These are phyloP conservation scores for Berghia stephanieae DNA, from an alignment of 1,140 invertebrate genomes.

Conservation along the genomic window DNA sequence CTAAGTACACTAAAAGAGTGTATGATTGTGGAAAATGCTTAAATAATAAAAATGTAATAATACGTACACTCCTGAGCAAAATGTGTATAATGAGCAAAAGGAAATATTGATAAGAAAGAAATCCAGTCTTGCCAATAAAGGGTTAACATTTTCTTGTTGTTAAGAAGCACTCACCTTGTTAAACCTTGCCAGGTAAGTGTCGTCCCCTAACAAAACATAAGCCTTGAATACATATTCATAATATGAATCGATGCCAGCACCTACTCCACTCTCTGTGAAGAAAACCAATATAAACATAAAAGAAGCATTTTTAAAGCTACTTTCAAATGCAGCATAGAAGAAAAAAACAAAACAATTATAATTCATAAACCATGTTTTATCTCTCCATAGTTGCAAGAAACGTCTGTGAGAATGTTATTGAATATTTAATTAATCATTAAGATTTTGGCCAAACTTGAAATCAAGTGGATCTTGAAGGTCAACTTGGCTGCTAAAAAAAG, in stretches of 20 bases:
- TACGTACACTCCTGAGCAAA: neutral
- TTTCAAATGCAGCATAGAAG: neutral
- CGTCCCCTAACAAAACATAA: constrained; percentile 79
- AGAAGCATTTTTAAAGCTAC: neutral
- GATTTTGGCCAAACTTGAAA: too few species aligned
- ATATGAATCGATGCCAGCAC: constrained; percentile 99
- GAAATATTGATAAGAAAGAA: neutral
- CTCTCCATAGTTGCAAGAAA: too few species aligned
- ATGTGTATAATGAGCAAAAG: neutral
- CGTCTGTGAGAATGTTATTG: too few species aligned
- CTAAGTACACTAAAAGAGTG: too few species aligned
- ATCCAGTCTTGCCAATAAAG: too few species aligned
- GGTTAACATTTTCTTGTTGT: too few species aligned
- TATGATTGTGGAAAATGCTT: too few species aligned
- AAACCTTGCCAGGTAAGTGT: constrained; percentile 89
- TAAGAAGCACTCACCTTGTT: constrained; percentile 73
- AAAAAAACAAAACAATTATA: too few species aligned
- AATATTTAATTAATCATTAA: too few species aligned
- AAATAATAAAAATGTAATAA: neutral
- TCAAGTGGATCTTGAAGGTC: too few species aligned
- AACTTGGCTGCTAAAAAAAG: too few species aligned
- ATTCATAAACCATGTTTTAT: too few species aligned
- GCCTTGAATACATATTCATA: constrained; percentile 98
- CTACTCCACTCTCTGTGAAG: constrained; percentile 87
- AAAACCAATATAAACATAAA: constrained; percentile 22